A percentile compares a stretch with the other conserved stretches of the same genome.
These are phyloP conservation scores for Epiblema foenella DNA, from an alignment of 2,888 invertebrate genomes.

Conservation along the genomic window DNA sequence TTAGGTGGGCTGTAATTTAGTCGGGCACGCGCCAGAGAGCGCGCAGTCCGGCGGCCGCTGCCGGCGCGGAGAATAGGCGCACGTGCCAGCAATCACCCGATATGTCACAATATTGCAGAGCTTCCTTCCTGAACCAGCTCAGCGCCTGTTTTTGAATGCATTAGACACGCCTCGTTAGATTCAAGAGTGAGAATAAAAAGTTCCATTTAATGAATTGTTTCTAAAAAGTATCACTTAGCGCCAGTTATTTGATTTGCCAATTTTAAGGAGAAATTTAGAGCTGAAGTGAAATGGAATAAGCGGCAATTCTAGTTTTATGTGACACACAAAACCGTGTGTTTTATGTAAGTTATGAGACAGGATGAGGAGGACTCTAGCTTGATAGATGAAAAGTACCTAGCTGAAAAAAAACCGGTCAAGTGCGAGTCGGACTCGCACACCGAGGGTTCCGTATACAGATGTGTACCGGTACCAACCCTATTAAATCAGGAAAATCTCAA, in stretches of 20 bases:
- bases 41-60: conserved; percentile 8
- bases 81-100: conserved; percentile 37
- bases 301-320: too few relatives aligned
- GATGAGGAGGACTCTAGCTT: too few relatives aligned
- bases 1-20: conserved; percentile 48
- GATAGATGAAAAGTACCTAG: too few relatives aligned
- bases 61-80: conserved; percentile 19
- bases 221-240: background rate
- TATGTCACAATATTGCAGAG: conserved; percentile 51
- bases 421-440: too few relatives aligned
- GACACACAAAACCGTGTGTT: too few relatives aligned
- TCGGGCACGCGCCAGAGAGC: conserved; percentile 47
- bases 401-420: too few relatives aligned
- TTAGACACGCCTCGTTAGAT: conserved; percentile 57
- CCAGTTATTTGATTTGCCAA: background rate
- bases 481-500: too few relatives aligned
- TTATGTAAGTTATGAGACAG: too few relatives aligned
- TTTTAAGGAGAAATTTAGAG: background rate
- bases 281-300: too few relatives aligned
- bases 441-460: too few relatives aligned
- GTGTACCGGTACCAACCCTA: too few relatives aligned
- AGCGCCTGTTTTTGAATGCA: conserved; percentile 59
- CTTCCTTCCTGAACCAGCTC: conserved; percentile 59
- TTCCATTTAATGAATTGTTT: conserved; percentile 13
- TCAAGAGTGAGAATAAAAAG: conserved; percentile 45